A percentile compares a stretch with the other conserved stretches of the same genome.
These are phyloP conservation scores for Epinephelus coioides DNA, from an alignment of 2,797 vertebrate species.

Conservation along the genomic window DNA sequence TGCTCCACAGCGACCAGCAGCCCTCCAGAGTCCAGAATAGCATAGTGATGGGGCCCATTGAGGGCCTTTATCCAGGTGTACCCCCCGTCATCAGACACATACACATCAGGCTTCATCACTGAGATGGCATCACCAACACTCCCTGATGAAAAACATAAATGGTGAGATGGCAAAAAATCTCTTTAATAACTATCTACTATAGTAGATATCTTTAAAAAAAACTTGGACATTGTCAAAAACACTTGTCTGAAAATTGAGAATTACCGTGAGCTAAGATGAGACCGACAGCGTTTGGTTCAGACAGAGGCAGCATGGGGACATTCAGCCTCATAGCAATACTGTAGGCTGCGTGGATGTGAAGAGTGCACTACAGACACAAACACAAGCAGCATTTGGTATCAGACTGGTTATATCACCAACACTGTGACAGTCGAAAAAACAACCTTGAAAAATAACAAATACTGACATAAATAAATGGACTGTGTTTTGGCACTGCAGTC, in stretches of 20 bases:
- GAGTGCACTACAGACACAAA: slow-evolving; percentile 89
- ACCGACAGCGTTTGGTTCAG: slow-evolving; percentile 94
- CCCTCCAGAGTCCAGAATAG: slow-evolving; percentile 95
- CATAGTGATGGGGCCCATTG: slow-evolving; percentile 93
- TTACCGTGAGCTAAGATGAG: slow-evolving; percentile 96
- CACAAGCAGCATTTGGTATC: slow-evolving; percentile 25
- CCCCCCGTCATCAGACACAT: slow-evolving; percentile 96
- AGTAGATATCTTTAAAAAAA: too few relatives aligned
- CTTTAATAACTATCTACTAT: not conserved
- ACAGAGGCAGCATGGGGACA: slow-evolving; percentile 92
- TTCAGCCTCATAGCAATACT: slow-evolving; percentile 91
- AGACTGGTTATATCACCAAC: slow-evolving; percentile 10
- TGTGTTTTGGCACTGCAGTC: not conserved
- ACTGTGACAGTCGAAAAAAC: not conserved
- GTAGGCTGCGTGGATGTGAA: slow-evolving; percentile 95
- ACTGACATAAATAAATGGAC: not conserved
- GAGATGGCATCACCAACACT: slow-evolving; percentile 94
- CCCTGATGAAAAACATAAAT: slow-evolving; percentile 80
- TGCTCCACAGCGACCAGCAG: slow-evolving; percentile 94
- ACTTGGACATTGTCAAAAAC: not conserved
- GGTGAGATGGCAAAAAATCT: not conserved
- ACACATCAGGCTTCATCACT: slow-evolving; percentile 91
- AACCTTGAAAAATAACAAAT: not conserved
- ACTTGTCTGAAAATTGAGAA: not conserved
- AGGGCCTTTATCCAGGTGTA: slow-evolving; percentile 94